Conservation (phyloP, 2,888 invertebrate genomes). For the Caenorhabditis plicata region DNA sequence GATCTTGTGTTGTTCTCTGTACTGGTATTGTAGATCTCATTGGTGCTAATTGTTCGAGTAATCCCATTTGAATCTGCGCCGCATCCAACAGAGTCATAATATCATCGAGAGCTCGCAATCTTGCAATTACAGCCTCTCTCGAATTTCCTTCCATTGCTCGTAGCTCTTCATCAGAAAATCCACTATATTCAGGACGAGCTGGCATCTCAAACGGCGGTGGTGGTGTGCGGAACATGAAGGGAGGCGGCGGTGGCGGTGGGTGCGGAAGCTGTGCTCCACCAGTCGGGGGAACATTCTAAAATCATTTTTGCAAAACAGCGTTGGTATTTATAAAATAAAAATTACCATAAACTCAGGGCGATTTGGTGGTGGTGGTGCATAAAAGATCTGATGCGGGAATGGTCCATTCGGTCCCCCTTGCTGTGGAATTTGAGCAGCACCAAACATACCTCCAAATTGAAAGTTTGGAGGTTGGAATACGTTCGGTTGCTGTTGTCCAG, state of each 20-base stretch:
- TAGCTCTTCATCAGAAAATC: conserved; percentile 81
- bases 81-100: conserved; percentile 88
- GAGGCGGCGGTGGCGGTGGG: conserved; percentile 18
- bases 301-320: not conserved
- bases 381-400: conserved; percentile 45
- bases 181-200: conserved; percentile 69
- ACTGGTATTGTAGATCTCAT: not conserved
- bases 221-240: conserved; percentile 60
- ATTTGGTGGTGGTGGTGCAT: conserved; percentile 22
- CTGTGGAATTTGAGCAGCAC: too few relatives aligned
- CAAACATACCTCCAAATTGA: too few relatives aligned
- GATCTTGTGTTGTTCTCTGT: not conserved
- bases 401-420: too few relatives aligned
- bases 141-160: conserved; percentile 80
- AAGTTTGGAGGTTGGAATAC: conserved; percentile 16
- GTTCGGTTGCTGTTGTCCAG: conserved; percentile 8
- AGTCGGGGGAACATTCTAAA: conserved; percentile 5
- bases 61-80: conserved; percentile 73
- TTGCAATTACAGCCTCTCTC: conserved; percentile 83
- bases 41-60: conserved; percentile 10
- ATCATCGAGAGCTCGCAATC: conserved; percentile 82
- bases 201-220: conserved; percentile 58
- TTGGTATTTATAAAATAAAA: not conserved
- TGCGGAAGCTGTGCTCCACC: conserved; percentile 4
- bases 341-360: conserved; percentile 25